phyloP scores from a whole-genome alignment of 2,113 vertebrate genomes.

The Empidonax alnorum region DNA sequence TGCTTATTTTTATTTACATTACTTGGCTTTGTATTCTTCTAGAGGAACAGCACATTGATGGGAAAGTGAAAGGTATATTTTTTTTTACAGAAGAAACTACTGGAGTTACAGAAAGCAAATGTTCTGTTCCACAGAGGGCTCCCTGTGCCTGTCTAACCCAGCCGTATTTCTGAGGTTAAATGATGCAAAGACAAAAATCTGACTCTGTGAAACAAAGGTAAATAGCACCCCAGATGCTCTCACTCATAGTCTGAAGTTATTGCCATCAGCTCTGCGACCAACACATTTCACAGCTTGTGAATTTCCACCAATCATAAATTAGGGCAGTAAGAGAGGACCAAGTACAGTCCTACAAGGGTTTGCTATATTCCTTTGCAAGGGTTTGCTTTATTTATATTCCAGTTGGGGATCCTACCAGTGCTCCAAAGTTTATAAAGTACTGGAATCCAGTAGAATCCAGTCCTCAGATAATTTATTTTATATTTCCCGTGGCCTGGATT shows the following conservation, averaged over 20 bases:
- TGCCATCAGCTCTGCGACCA: constrained; percentile 50
- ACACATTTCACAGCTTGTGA: constrained; percentile 66
- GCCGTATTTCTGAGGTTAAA: constrained; percentile 61
- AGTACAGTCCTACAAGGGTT: constrained; percentile 7
- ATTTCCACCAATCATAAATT: constrained; percentile 62
- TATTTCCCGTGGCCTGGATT: background rate
- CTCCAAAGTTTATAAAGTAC: background rate
- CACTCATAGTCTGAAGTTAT: constrained; percentile 61
- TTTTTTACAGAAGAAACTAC: background rate
- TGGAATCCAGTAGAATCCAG: background rate
- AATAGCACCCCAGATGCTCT: constrained; percentile 51
- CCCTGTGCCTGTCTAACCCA: background rate
- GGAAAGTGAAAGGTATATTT: background rate
- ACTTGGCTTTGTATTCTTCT: background rate
- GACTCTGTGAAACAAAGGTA: constrained; percentile 56
- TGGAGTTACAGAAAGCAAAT: background rate
- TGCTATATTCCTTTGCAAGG: background rate
- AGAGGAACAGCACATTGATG: background rate
- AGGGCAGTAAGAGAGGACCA: constrained; percentile 22
- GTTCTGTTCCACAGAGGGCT: background rate
- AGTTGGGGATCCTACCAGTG: background rate
- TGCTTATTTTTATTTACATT: background rate
- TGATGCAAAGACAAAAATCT: constrained; percentile 56
- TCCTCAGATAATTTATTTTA: background rate
- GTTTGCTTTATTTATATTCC: constrained; percentile 50